phyloP scores from a whole-genome alignment of 2,797 vertebrate species.

The Silurus lanzhouensis region DNA sequence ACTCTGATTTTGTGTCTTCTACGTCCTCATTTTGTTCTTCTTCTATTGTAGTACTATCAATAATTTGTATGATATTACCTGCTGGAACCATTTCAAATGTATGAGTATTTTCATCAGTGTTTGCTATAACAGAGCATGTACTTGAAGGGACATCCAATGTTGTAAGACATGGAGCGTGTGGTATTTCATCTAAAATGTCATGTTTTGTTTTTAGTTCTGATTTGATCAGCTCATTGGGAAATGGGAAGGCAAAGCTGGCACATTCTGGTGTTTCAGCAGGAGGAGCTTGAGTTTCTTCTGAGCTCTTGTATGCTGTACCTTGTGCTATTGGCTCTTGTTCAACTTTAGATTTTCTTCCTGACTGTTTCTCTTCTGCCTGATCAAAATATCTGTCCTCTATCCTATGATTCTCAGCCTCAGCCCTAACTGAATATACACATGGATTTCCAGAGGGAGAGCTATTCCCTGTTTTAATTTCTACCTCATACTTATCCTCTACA shows the following conservation, averaged over 20 bases:
- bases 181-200: background rate
- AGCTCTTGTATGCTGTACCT: background rate
- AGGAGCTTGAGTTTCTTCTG: constrained; percentile 4
- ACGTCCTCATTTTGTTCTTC: background rate
- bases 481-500: background rate
- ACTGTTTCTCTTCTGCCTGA: background rate
- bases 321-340: background rate
- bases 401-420: background rate
- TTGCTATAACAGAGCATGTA: background rate
- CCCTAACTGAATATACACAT: background rate
- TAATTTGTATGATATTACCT: background rate
- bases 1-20: background rate
- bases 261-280: background rate
- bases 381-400: background rate
- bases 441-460: background rate
- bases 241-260: background rate
- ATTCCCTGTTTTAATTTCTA: background rate
- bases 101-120: background rate
- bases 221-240: constrained; percentile 35
- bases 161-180: constrained; percentile 11
- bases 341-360: background rate
- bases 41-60: background rate
- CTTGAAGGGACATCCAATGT: background rate
- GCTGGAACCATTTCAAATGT: background rate
- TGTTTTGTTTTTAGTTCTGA: constrained; percentile 39